Percentiles rank a stretch among this genome's conserved stretches.
These are phyloP conservation scores for Chloroclystis v-ata DNA, from an alignment of 2,888 invertebrate species.

Conservation along the genomic window DNA sequence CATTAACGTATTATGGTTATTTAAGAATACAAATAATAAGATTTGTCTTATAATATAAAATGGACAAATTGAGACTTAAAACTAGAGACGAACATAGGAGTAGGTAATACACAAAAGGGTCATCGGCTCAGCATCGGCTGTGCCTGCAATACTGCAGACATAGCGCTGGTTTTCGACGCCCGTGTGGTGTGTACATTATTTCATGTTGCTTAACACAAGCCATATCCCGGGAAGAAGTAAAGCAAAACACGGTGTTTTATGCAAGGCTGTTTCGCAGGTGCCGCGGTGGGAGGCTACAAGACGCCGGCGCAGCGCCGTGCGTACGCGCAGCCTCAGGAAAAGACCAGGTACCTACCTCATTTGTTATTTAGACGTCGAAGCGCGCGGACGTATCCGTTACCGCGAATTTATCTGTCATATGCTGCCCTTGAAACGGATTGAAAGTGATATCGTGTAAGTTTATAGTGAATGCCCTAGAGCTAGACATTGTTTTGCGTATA, in stretches of 20 bases:
- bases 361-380: constrained; percentile 45
- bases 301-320: constrained; percentile 56
- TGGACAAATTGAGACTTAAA: too few relatives aligned
- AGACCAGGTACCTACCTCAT: constrained; percentile 69
- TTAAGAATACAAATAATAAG: too few relatives aligned
- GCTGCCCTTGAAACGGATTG: constrained; percentile 27
- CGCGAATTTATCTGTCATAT: constrained; percentile 20
- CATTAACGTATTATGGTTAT: too few relatives aligned
- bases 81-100: too few relatives aligned
- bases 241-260: constrained; percentile 52
- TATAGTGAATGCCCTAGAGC: constrained; percentile 8
- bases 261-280: constrained; percentile 62
- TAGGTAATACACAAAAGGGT: too few relatives aligned
- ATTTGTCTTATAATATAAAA: too few relatives aligned
- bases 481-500: too few relatives aligned
- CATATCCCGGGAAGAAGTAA: constrained; percentile 4
- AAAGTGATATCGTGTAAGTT: constrained; percentile 28
- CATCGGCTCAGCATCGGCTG: too few relatives aligned
- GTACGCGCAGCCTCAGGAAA: constrained; percentile 62
- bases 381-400: constrained; percentile 44
- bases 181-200: too few relatives aligned
- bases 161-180: too few relatives aligned
- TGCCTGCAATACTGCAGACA: too few relatives aligned
- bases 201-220: not conserved
- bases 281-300: constrained; percentile 64